phyloP scores from a whole-genome alignment of 2,113 vertebrate species.

The Podiceps cristatus region DNA sequence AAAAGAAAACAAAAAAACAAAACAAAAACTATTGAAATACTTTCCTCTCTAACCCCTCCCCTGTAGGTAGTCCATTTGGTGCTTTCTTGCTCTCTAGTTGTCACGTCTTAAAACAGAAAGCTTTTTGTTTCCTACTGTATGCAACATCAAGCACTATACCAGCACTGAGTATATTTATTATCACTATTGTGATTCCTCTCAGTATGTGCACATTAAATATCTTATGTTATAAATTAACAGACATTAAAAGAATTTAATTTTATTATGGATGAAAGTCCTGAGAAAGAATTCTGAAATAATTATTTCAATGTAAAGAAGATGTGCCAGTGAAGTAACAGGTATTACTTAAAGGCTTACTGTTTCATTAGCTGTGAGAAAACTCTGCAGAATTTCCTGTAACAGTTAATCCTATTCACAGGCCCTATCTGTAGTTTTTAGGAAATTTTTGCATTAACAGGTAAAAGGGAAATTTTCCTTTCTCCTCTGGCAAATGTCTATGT shows the following conservation, averaged over 20 bases:
- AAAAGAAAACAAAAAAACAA: background rate
- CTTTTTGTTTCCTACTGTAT: background rate
- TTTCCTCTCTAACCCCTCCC: background rate
- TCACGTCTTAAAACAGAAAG: background rate
- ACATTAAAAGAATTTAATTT: background rate
- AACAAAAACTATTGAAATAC: background rate
- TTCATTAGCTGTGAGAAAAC: background rate
- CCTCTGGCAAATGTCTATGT: background rate
- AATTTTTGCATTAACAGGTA: background rate
- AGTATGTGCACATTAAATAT: background rate
- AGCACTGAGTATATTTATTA: background rate
- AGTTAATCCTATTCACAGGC: background rate
- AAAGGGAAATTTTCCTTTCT: background rate
- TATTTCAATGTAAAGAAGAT: background rate
- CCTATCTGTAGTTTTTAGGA: background rate
- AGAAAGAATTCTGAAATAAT: background rate
- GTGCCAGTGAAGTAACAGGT: background rate
- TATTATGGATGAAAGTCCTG: background rate
- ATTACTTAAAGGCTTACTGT: background rate
- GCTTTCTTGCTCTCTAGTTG: background rate
- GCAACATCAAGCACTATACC: background rate
- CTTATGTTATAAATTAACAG: background rate
- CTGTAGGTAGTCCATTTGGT: background rate
- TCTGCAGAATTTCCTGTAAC: background rate
- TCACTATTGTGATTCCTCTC: background rate